Base-by-base conservation (phyloP, 1,140 invertebrate species). In the Hylaeus anthracinus region DNA sequence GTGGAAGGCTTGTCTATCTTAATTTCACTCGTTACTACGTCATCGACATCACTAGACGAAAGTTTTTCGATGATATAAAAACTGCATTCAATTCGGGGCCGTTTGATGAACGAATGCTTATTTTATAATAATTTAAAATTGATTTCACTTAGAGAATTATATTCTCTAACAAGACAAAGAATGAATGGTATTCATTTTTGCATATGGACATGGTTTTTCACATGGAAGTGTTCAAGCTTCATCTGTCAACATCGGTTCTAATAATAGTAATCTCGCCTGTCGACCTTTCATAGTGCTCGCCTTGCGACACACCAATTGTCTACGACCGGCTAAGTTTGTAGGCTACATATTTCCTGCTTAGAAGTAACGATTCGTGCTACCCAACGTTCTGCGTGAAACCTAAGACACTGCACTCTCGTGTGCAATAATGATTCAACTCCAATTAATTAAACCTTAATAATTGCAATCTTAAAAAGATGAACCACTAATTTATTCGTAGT, bases 261-360 rank as follows among this genome's bases (percentile, higher is more conserved):
- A 72, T 80, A 70, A 64, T 71, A 66, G 60, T 63, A 60, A 51
- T 74, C 61, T 48, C 43, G 48, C 60, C 15, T 72, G 58, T 61
- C 60, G 84, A 84, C 78, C 76, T 84, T 79, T 84, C 76, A 67
- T 61, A 48, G 26, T 37, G 73, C 60, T 61, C 66, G 66, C 56
- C 83, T 86, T 86, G 85, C 85, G 77, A 86, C 85, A 87, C 69
- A 75, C 76, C 85, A 70, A 88, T 88, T 85, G 86, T 88, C 86
- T 83, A 87, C 86, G 86, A 73, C 61, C 74, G 73, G 71, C 63
- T 88, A 84, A 77, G 74, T 88, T 88, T 88, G 78, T 87, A 86
- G 87, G 87, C 82, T 88, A 77, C 72, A 65, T 61, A 72, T 88
- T 86, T 88, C 79, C 86, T 83, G 86, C 63, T 81, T 56, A 55